phyloP scores from a whole-genome alignment of 2,888 invertebrate genomes.

The Autographa pulchrina region DNA sequence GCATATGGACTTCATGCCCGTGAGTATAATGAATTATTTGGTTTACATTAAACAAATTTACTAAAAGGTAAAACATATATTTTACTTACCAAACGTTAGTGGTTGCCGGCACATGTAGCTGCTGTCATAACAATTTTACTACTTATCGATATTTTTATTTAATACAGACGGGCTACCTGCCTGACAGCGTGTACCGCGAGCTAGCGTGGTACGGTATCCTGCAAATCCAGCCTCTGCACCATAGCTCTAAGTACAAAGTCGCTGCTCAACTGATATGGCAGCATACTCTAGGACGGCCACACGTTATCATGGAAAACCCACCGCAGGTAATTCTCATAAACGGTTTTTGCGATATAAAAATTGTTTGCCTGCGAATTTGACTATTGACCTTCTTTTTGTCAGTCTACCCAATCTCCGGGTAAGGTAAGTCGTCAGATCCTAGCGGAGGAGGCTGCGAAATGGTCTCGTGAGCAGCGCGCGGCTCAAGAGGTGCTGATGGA shows the following conservation, averaged over 20 bases:
- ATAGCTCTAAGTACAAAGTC: slow-evolving; percentile 82
- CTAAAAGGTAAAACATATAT: too few relatives aligned
- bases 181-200: slow-evolving; percentile 85
- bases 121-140: too few relatives aligned
- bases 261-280: slow-evolving; percentile 86
- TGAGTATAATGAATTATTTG: slow-evolving; percentile 60
- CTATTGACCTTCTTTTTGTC: slow-evolving; percentile 26
- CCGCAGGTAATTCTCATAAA: slow-evolving; percentile 73
- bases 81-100: too few relatives aligned
- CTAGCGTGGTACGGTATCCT: slow-evolving; percentile 87
- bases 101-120: too few relatives aligned
- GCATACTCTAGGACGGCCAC: slow-evolving; percentile 84
- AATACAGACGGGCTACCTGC: slow-evolving; percentile 84
- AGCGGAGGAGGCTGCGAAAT: slow-evolving; percentile 85
- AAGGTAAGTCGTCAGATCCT: slow-evolving; percentile 83
- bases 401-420: slow-evolving; percentile 84
- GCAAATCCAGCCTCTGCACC: slow-evolving; percentile 84
- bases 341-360: too few relatives aligned
- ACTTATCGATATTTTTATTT: slow-evolving; percentile 12
- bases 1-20: slow-evolving; percentile 87
- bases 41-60: too few relatives aligned
- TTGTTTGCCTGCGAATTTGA: neutral
- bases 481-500: slow-evolving; percentile 86
- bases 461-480: slow-evolving; percentile 85
- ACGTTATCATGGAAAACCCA: slow-evolving; percentile 84